Base-by-base conservation (phyloP, 2,888 invertebrate genomes). In the Neoascia interrupta region DNA sequence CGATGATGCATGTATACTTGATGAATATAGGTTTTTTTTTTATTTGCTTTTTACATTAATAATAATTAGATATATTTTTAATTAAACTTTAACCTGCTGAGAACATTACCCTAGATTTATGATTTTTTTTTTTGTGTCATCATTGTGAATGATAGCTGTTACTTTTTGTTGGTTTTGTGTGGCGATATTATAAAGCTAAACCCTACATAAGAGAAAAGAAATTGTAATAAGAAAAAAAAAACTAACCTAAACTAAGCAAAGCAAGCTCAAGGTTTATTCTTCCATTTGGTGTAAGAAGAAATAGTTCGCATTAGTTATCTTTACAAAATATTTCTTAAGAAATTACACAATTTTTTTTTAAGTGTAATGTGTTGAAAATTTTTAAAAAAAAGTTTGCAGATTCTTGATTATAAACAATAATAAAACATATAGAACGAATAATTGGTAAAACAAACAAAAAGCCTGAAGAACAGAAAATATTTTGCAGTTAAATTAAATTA, bases 41-140 rank as follows among this genome's bases (percentile, higher is more conserved):
- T 26, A 26, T 26, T 4, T 26, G 26, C 4, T 5, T 26, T 26
- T 26, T 26, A 8, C 5, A 26, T 26, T 26, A 5, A 4, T 26
- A 8, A 5, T n/a, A n/a, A n/a, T n/a, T n/a, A n/a, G n/a, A n/a
- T n/a, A n/a, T n/a, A n/a, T n/a, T n/a, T n/a, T n/a, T n/a, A n/a
- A n/a, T 63, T 51, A 10, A 8, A 21, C 3, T 58, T 66, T 45
- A 31, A 58, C 15, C 60, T 80, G 68, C 80, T 80, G 80, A 80
- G 80, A 80, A 80, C 73, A 73, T 56, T 64, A 68, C 37, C 68
- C 54, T 56, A 60, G 60, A 51, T 28, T 66, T 60, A 66, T 61
- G 54, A 54, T 61, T 47, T 68, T 54, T 23, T 6, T 43, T 47
- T 28, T 56, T 80, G 74, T 80, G 80, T 74, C 74, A 74, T 74